These are phyloP conservation scores for Mandrillus leucophaeus DNA, from an alignment of 2,113 vertebrate species.

Conservation along the genomic window DNA sequence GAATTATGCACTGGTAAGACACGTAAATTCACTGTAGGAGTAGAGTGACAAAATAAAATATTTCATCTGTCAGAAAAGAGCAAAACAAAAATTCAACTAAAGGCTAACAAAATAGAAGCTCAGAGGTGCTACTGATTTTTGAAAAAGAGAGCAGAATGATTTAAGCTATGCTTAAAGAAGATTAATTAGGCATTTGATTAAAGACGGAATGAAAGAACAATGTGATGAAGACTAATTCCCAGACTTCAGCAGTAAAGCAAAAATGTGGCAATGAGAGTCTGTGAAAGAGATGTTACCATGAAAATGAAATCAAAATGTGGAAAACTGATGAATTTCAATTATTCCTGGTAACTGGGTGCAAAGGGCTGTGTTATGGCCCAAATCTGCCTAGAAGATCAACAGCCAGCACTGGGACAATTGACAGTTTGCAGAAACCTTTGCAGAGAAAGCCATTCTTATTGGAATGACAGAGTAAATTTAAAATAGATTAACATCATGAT, in stretches of 20 bases:
- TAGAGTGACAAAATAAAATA: background rate
- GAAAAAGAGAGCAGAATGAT: background rate
- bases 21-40: background rate
- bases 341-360: background rate
- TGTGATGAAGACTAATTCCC: background rate
- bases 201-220: background rate
- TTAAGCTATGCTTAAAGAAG: background rate
- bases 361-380: background rate
- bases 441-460: background rate
- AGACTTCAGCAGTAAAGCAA: background rate
- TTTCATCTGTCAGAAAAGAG: background rate
- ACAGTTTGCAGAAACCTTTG: background rate
- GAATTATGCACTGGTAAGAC: background rate
- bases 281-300: background rate
- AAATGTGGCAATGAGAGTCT: background rate
- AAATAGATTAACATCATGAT: background rate
- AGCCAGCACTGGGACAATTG: accelerated
- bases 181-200: background rate
- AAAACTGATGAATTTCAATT: background rate
- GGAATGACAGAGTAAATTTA: background rate
- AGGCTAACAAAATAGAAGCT: background rate
- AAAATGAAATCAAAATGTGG: background rate
- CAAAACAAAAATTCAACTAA: background rate
- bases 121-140: background rate
- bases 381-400: background rate